Evolutionary conservation across 2,888 invertebrate genomes (phyloP), one percentile per base, ranked within the genome.

Genomic region (Stegophylla sp.): DNA sequence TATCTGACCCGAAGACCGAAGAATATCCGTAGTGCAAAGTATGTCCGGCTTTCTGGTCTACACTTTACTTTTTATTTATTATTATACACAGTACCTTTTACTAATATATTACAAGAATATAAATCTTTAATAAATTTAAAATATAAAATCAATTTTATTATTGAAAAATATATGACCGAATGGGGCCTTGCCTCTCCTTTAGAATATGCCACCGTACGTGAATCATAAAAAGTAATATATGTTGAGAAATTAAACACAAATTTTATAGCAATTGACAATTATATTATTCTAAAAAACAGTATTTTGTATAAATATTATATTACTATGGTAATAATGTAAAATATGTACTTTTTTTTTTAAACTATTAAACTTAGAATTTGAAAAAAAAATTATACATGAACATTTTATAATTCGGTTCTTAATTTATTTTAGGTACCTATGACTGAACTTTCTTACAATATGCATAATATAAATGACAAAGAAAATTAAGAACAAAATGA

Each of bases 271-370:
- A 67, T 43, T 45, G 23, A 67, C 67, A 26, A 17, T 67, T 67
- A 26, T 67, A 66, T 66, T 43, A 45, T 45, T 67, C 67, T 67
- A 66, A 67, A 61, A 67, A 56, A 67, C 67, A 67, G 45, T 26
- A 67, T 67, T 67, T 45, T 45, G 9, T 67, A 67, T 67, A 67
- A 45, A 67, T 67, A 67, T n/a, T n/a, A n/a, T 45, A 15, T 17
- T n/a, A 67, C 45, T 67, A 67, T 43, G 15, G 20, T 67, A 9
- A 67, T 45, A 45, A 67, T 43, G 7, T 34, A 34, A 5, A 34
- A 5, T 34, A 34, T 34, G 7, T 34, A 34, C 7, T 5, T 34
- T 5, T 34, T 5, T 34, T 5, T 34, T 34, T 34, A 34, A 56
- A 23, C 56, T 56, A 23, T 56, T 23, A 20, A 5, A 23, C 20